Conservation (phyloP, 2,888 invertebrate genomes). For the Drosophila quinaria region DNA sequence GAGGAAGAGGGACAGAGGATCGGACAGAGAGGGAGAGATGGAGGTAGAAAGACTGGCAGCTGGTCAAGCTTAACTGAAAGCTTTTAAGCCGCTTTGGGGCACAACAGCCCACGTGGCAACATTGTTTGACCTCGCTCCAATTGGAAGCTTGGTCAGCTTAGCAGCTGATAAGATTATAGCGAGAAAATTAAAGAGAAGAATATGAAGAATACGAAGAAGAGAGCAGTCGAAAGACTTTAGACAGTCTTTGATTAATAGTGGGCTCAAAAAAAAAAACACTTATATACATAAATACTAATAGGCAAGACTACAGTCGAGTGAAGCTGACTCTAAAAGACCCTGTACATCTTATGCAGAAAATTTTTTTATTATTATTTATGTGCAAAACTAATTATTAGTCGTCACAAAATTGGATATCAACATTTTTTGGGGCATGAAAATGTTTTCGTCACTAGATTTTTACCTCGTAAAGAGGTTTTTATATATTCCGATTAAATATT, state of each 20-base stretch:
- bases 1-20: background rate
- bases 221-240: background rate
- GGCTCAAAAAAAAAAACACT: background rate
- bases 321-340: background rate
- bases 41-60: slow-evolving; percentile 15
- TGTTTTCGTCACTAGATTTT: too few relatives aligned
- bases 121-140: slow-evolving; percentile 50
- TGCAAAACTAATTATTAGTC: too few relatives aligned
- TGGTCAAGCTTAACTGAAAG: slow-evolving; percentile 22
- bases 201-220: background rate
- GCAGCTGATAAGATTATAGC: slow-evolving; percentile 46
- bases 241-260: slow-evolving; percentile 52
- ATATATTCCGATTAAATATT: too few relatives aligned
- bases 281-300: background rate
- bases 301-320: background rate
- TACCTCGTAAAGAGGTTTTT: too few relatives aligned
- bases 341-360: background rate
- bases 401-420: too few relatives aligned
- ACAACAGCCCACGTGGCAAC: slow-evolving; percentile 50
- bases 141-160: slow-evolving; percentile 47
- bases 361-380: too few relatives aligned
- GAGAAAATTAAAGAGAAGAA: slow-evolving; percentile 3
- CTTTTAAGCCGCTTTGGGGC: slow-evolving; percentile 39
- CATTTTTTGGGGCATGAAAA: too few relatives aligned
- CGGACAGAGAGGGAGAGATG: background rate